phyloP scores from a whole-genome alignment of 2,888 invertebrate species.

The Phymatocera aterrima region DNA sequence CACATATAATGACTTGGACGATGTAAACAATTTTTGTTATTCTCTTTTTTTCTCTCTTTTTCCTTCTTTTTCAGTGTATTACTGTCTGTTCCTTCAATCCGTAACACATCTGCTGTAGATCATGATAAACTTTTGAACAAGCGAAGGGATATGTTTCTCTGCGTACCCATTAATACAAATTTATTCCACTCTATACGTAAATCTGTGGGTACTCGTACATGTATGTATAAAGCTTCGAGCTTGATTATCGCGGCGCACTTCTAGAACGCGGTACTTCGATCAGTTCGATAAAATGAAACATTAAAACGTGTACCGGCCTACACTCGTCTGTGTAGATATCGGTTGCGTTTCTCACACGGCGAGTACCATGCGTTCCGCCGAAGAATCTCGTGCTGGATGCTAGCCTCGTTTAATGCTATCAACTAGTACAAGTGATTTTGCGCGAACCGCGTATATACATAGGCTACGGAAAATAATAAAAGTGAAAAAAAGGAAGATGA shows the following conservation, averaged over 20 bases:
- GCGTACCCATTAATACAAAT: background rate
- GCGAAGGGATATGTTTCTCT: no score
- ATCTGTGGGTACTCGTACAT: background rate
- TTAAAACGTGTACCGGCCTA: background rate
- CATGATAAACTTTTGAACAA: background rate
- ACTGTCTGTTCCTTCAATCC: background rate
- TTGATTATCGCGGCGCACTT: background rate
- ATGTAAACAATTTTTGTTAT: background rate
- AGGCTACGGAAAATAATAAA: background rate
- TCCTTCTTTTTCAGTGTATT: background rate
- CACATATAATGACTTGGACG: conserved; percentile 14
- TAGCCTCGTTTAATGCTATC: conserved; percentile 21
- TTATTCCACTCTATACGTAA: background rate
- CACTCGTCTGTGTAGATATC: background rate
- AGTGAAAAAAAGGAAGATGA: background rate
- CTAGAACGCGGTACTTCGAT: background rate
- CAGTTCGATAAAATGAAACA: conserved; percentile 15
- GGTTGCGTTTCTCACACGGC: background rate
- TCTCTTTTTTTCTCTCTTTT: background rate
- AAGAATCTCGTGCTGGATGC: background rate
- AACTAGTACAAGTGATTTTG: conserved; percentile 35
- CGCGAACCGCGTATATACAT: conserved; percentile 18
- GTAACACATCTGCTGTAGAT: conserved; percentile 33
- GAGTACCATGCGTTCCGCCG: background rate
- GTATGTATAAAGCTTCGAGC: background rate